Percentiles rank a stretch among this genome's conserved stretches.
These are phyloP conservation scores for Triops longicaudatus DNA, from an alignment of 1,140 invertebrate species.

Conservation along the genomic window DNA sequence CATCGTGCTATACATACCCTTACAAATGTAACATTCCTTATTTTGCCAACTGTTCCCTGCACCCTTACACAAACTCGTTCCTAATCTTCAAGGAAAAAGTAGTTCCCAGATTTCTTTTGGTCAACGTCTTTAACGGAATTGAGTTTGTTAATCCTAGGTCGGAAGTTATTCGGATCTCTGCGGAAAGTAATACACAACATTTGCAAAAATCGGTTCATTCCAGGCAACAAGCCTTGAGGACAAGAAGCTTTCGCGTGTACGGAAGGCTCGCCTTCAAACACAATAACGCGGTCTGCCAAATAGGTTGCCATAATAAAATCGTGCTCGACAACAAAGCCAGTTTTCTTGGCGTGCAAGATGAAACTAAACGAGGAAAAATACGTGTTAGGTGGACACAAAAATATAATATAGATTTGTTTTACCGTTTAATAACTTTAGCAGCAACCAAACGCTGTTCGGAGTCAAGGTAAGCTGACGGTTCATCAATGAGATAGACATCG, in stretches of 20 bases:
- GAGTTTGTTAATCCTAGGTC: slow-evolving; percentile 95
- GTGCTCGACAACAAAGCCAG: slow-evolving; percentile 99
- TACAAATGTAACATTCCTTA: neutral
- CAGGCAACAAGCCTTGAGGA: slow-evolving; percentile 87
- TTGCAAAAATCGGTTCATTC: slow-evolving; percentile 97
- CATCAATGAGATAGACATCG: slow-evolving; percentile 98
- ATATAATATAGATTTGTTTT: slow-evolving; percentile 30
- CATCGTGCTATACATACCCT: neutral
- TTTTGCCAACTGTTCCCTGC: neutral
- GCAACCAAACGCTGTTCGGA: slow-evolving; percentile 99
- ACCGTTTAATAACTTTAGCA: slow-evolving; percentile 98
- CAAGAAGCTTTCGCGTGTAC: slow-evolving; percentile 77
- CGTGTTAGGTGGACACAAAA: neutral
- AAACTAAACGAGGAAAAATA: slow-evolving; percentile 55
- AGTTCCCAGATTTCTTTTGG: slow-evolving; percentile 94
- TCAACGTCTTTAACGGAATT: slow-evolving; percentile 96
- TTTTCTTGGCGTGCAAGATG: slow-evolving; percentile 98
- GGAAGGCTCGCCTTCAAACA: slow-evolving; percentile 92
- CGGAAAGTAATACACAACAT: slow-evolving; percentile 97
- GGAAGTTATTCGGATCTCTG: slow-evolving; percentile 95
- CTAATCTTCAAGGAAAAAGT: slow-evolving; percentile 96
- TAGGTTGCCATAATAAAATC: slow-evolving; percentile 99
- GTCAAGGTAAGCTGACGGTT: slow-evolving; percentile 98
- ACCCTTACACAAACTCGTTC: neutral
- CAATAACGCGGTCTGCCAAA: slow-evolving; percentile 95